Base-by-base conservation (phyloP, 2,113 vertebrate species). In the Felis chaus region DNA sequence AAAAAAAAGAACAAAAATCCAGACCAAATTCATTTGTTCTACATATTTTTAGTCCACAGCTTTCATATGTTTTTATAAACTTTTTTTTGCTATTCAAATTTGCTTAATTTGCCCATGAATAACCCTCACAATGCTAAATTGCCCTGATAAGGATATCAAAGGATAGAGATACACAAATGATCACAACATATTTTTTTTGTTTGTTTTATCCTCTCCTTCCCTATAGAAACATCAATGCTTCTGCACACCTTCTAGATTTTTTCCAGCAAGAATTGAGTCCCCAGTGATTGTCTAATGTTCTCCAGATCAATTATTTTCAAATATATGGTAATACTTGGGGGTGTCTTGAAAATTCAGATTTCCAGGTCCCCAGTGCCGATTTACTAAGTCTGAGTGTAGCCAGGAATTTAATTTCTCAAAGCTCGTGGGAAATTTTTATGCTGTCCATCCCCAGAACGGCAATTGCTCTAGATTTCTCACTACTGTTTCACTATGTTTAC, bases 311-410 rank as follows among this genome's bases (percentile, higher is more conserved):
- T 53, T 83, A 0, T 71, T 78, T 92, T n/a, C 3, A 66, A 78
- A 66, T 55, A 27, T 41, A 96, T 1, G 9, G 11, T 69, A 33
- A 50, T 73, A 57, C 1, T 1, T 31, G 1, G 4, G 4, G n/a
- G 4, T 12, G n/a, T 68, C 69, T 82, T 89, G 23, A 53, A 36
- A 1, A 82, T 82, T 89, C 29, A n/a, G 15, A 33, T 39, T 82
- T 73, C 31, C 0, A 39, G 19, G 13, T 25, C 4, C 3, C 11
- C 3, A 71, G 0, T 4, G 23, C 8, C 41, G 55, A 23, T 45
- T 80, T 50, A 66, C 27, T 0, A 69, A 13, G 55, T 86, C 27
- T 94, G 36, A 84, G 3, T 82, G 3, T 57, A 33, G 16, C 27
- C 16, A 53, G 31, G 8, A 74, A 53, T 65, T 86, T 85, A 45